phyloP scores from a whole-genome alignment of 2,797 vertebrate species.

The Rhabdophis nuchalis region DNA sequence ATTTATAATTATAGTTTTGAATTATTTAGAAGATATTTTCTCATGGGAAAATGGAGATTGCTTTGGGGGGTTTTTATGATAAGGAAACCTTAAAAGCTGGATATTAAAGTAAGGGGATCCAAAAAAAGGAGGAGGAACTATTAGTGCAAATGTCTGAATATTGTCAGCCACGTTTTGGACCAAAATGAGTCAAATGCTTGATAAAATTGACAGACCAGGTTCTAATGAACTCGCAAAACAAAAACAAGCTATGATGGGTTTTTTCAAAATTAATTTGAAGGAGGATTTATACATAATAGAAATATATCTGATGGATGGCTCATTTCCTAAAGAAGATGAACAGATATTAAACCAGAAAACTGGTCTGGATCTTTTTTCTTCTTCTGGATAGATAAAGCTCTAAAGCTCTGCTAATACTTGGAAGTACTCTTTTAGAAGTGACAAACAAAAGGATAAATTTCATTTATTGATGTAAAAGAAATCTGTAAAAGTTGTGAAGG shows the following conservation, averaged over 20 bases:
- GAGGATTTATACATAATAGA: background rate
- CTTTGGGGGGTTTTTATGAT: background rate
- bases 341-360: background rate
- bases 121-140: background rate
- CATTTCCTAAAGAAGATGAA: background rate
- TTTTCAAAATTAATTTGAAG: background rate
- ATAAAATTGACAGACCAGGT: background rate
- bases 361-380: background rate
- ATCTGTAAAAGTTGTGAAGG: background rate
- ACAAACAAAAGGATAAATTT: background rate
- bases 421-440: background rate
- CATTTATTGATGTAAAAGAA: background rate
- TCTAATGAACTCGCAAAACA: background rate
- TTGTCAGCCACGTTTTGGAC: background rate
- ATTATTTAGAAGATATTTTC: background rate
- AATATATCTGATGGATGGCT: background rate
- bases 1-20: background rate
- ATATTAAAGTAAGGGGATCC: background rate
- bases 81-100: background rate
- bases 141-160: background rate
- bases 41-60: background rate
- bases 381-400: background rate
- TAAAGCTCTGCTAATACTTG: background rate
- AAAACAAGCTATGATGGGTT: background rate
- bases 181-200: background rate